Conservation (phyloP, 2,888 invertebrate genomes). For the Suillia variegata region DNA sequence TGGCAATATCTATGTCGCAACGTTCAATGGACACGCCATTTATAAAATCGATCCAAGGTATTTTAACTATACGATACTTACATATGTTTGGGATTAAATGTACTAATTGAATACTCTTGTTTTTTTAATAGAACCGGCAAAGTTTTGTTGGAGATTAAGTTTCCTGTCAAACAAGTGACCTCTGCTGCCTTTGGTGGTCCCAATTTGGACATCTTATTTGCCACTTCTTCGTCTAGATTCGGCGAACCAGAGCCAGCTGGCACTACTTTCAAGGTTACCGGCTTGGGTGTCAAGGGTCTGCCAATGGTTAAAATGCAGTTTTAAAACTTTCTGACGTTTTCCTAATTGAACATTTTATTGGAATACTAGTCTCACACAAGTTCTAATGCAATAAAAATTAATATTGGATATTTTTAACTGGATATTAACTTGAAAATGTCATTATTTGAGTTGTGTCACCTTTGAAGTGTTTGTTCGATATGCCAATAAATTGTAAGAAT, state of each 20-base stretch:
- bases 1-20: slow-evolving; percentile 79
- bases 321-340: background rate
- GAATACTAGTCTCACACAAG: too few species aligned
- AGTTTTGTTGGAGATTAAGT: slow-evolving; percentile 65
- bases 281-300: slow-evolving; percentile 65
- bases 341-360: too few species aligned
- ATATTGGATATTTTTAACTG: too few species aligned
- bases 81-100: too few species aligned
- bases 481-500: too few species aligned
- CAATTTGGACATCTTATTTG: slow-evolving; percentile 70
- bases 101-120: background rate
- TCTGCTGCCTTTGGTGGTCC: slow-evolving; percentile 76
- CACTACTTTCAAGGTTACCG: slow-evolving; percentile 67
- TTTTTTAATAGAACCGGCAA: slow-evolving; percentile 57
- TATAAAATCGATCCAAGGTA: slow-evolving; percentile 58
- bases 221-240: slow-evolving; percentile 67
- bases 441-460: too few species aligned
- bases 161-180: slow-evolving; percentile 74
- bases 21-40: slow-evolving; percentile 71
- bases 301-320: slow-evolving; percentile 50
- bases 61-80: slow-evolving; percentile 53
- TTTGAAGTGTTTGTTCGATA: too few species aligned
- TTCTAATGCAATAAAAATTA: too few species aligned
- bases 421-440: too few species aligned
- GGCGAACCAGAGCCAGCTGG: slow-evolving; percentile 63